These are phyloP conservation scores for Aphelenchoides fujianensis DNA, from an alignment of 1,140 invertebrate genomes.

Conservation along the genomic window DNA sequence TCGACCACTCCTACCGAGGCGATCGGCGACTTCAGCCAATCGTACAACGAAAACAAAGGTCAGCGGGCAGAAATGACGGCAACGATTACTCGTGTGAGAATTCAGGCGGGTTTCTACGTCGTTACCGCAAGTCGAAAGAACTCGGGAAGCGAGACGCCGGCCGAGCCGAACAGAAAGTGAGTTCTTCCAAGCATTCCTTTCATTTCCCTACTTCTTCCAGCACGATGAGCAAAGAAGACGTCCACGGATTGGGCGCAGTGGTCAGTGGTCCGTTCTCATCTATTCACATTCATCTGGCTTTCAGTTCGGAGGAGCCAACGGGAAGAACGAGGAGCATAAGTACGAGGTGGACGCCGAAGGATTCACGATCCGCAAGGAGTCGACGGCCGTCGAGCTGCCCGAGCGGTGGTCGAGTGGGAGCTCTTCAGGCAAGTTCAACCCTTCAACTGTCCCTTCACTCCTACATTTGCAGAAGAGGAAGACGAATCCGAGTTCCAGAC, in stretches of 20 bases:
- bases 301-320: conserved; percentile 36
- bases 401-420: conserved; percentile 31
- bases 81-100: no score
- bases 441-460: no score
- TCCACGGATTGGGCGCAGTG: background rate
- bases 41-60: conserved; percentile 33
- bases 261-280: background rate
- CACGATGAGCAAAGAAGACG: background rate
- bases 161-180: conserved; percentile 23
- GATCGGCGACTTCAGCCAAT: conserved; percentile 20
- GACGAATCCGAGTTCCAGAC: conserved; percentile 51
- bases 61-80: no score
- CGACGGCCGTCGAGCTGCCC: background rate
- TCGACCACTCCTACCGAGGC: conserved; percentile 16
- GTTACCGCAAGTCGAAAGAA: conserved; percentile 52
- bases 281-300: conserved; percentile 4
- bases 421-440: conserved; percentile 32
- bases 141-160: conserved; percentile 35
- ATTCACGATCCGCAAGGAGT: conserved; percentile 36
- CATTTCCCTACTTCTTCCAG: background rate
- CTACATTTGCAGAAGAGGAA: conserved; percentile 50
- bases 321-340: conserved; percentile 18
- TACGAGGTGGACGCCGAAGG: conserved; percentile 48
- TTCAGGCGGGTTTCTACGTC: conserved; percentile 38
- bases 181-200: background rate